Conservation (phyloP, 2,797 vertebrate genomes). For the Propithecus deckenii region DNA sequence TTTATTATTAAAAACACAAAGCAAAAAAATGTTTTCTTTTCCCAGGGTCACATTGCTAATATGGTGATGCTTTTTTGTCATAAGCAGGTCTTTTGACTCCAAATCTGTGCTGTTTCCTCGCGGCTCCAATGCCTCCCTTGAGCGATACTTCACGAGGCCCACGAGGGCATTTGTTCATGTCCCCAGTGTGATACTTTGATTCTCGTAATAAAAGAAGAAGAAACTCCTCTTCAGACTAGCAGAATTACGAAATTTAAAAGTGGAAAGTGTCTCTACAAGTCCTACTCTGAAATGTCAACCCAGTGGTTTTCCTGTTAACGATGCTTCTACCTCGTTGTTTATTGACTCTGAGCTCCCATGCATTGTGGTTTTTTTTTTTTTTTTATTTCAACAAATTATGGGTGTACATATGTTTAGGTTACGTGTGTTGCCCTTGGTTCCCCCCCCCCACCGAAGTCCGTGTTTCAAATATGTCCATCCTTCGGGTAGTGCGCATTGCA, state of each 20-base stretch:
- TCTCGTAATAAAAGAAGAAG: neutral
- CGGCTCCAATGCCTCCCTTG: neutral
- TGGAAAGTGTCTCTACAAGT: neutral
- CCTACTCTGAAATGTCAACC: neutral
- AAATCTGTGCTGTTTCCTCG: neutral
- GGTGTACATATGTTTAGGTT: too few species aligned
- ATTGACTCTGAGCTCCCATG: neutral
- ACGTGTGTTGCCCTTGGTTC: too few species aligned
- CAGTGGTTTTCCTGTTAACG: neutral
- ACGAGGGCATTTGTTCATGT: neutral
- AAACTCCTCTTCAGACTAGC: neutral
- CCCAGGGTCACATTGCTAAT: neutral
- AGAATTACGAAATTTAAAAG: neutral
- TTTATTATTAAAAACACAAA: constrained; percentile 13
- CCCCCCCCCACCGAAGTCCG: too few species aligned
- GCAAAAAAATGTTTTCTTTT: neutral
- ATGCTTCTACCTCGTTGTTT: neutral
- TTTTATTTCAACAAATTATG: too few species aligned
- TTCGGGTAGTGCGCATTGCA: too few species aligned
- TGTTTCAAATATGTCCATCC: too few species aligned
- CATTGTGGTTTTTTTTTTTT: too few species aligned
- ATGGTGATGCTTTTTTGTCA: neutral
- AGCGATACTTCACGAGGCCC: neutral
- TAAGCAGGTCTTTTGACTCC: neutral
- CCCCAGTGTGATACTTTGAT: neutral